phyloP scores from a whole-genome alignment of 2,888 invertebrate species.

The Acrocyrtus sp. region DNA sequence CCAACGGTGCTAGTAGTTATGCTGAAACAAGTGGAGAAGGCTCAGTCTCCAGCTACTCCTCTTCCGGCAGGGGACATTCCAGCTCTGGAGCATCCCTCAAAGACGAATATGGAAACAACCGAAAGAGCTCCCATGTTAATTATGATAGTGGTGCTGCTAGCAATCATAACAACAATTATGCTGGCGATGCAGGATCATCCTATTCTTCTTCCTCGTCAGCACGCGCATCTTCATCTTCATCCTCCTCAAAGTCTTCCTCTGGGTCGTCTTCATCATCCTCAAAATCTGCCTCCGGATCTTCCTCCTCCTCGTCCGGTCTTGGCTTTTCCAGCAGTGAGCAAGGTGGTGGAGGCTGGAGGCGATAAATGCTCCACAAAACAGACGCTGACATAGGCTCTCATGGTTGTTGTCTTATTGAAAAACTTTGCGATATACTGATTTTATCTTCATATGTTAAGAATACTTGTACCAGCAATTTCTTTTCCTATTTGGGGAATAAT shows the following conservation, averaged over 20 bases:
- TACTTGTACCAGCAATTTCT: too few species aligned
- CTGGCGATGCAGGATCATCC: neutral
- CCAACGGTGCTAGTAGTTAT: conserved; percentile 26
- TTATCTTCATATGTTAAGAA: too few species aligned
- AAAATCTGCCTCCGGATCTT: too few species aligned
- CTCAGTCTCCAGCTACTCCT: conserved; percentile 31
- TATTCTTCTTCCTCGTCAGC: neutral
- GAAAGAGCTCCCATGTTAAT: conserved; percentile 8
- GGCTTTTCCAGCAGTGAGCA: too few species aligned
- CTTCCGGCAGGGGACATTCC: conserved; percentile 16
- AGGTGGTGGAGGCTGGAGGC: neutral
- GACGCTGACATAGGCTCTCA: too few species aligned
- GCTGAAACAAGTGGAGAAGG: conserved; percentile 20
- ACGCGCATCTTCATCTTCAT: neutral
- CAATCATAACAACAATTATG: neutral
- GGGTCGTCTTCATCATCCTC: neutral
- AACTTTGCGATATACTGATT: too few species aligned
- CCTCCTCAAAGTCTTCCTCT: neutral
- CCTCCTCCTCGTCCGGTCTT: neutral
- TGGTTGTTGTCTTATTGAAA: too few species aligned
- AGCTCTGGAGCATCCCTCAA: conserved; percentile 5
- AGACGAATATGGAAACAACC: conserved; percentile 16
- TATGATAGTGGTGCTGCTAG: neutral
- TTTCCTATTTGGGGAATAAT: too few species aligned
- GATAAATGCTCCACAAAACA: too few species aligned